Percentiles rank a stretch among this genome's conserved stretches.
These are phyloP conservation scores for Ginglymostoma cirratum DNA, from an alignment of 2,113 vertebrate species.

Conservation along the genomic window DNA sequence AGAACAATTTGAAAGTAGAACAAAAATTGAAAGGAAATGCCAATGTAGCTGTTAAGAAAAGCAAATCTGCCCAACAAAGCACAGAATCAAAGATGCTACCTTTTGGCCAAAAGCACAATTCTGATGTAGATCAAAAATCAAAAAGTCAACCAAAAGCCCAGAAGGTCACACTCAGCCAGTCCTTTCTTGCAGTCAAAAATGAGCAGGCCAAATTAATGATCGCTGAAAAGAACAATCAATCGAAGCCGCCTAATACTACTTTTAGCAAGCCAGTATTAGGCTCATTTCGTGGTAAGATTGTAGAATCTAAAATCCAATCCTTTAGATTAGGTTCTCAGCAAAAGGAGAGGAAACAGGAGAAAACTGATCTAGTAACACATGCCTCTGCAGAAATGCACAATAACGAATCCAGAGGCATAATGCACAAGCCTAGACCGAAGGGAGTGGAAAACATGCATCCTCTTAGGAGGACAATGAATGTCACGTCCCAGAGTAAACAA, in stretches of 20 bases:
- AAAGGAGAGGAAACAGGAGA: neutral
- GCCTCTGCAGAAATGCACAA: neutral
- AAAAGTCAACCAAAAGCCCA: constrained; percentile 42
- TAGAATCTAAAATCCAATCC: constrained; percentile 81
- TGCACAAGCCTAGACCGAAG: constrained; percentile 39
- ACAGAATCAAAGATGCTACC: too few species aligned
- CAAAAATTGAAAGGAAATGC: neutral
- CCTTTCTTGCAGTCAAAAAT: constrained; percentile 54
- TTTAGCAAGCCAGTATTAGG: constrained; percentile 61
- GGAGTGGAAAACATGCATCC: constrained; percentile 8
- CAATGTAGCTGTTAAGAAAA: constrained; percentile 38
- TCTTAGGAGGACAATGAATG: neutral
- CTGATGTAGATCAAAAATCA: neutral
- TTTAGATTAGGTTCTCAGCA: constrained; percentile 57
- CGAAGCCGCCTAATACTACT: constrained; percentile 47
- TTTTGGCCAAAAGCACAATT: neutral
- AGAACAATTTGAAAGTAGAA: neutral
- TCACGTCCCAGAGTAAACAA: neutral
- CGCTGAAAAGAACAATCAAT: constrained; percentile 46
- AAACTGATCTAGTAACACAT: neutral
- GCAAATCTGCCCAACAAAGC: too few species aligned
- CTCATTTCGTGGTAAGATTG: constrained; percentile 72
- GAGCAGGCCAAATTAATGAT: constrained; percentile 50
- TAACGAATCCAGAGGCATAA: neutral
- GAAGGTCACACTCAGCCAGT: constrained; percentile 54